Evolutionary conservation across 1,140 invertebrate genomes (phyloP).

Genomic region (Drosophila persimilis): DNA sequence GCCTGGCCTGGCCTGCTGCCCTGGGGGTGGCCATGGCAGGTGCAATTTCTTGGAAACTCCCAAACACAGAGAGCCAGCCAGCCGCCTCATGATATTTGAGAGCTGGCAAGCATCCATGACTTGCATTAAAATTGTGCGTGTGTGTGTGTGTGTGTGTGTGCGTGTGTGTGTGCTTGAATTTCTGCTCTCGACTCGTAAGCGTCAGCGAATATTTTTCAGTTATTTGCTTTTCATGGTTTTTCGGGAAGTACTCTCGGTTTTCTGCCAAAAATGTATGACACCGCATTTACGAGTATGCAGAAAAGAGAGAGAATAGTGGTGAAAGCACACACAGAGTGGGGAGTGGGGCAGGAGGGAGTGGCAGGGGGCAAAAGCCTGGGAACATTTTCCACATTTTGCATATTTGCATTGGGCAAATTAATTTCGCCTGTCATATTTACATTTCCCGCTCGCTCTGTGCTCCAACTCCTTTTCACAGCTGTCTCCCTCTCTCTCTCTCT

Average conservation of each 20-base stretch:
- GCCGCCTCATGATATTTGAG: not conserved
- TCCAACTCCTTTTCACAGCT: no score
- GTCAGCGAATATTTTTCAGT: conserved; percentile 32
- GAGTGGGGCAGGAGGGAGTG: not conserved
- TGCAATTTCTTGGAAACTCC: conserved; percentile 74
- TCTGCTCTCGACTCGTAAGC: conserved; percentile 7
- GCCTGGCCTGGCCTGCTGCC: conserved; percentile 9
- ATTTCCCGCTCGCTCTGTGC: conserved; percentile 5
- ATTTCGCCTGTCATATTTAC: conserved; percentile 48
- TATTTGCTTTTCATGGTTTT: conserved; percentile 37
- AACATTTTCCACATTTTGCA: conserved; percentile 35
- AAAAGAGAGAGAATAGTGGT: no score
- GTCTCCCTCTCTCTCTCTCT: no score
- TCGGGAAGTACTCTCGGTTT: conserved; percentile 13
- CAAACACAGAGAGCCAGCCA: conserved; percentile 14
- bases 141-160: not conserved
- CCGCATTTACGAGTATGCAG: not conserved
- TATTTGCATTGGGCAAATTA: conserved; percentile 52
- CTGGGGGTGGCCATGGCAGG: conserved; percentile 46
- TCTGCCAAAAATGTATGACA: conserved; percentile 32
- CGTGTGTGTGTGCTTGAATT: conserved; percentile 12
- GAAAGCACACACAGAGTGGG: conserved; percentile 1
- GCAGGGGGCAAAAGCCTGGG: no score
- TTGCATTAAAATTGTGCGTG: conserved; percentile 29
- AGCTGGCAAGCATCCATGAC: conserved; percentile 6